phyloP scores from a whole-genome alignment of 2,113 vertebrate species.

The Onychorhynchus coronatus region DNA sequence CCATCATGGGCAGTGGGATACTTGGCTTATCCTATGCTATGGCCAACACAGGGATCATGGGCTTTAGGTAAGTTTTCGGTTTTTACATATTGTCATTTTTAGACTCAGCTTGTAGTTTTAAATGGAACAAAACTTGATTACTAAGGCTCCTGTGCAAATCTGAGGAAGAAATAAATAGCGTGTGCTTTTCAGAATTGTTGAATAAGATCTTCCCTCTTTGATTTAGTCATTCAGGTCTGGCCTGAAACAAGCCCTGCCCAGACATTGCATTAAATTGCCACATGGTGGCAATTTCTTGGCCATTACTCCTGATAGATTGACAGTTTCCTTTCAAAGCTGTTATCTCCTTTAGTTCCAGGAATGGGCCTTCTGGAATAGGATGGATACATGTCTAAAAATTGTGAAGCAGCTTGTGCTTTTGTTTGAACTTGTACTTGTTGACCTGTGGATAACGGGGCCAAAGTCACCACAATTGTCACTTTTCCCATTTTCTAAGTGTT shows the following conservation, averaged over 20 bases:
- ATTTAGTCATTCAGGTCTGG: background rate
- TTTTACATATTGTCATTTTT: background rate
- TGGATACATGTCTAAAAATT: background rate
- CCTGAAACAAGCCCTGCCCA: background rate
- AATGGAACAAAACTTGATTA: background rate
- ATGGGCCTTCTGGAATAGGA: background rate
- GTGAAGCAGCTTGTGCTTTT: background rate
- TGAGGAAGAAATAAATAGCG: background rate
- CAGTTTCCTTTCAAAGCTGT: background rate
- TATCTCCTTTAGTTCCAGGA: background rate
- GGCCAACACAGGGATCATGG: conserved; percentile 89
- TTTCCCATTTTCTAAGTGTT: background rate
- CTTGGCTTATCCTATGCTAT: conserved; percentile 91
- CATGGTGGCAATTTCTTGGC: conserved; percentile 39
- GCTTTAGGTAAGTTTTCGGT: conserved; percentile 83
- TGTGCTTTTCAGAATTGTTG: background rate
- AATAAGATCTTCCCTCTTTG: background rate
- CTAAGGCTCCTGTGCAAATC: background rate
- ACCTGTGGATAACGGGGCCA: background rate
- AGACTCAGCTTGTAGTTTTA: background rate
- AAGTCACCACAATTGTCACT: background rate
- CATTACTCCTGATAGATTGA: background rate
- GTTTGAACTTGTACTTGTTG: background rate
- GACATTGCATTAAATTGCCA: background rate
- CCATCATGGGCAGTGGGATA: conserved; percentile 95